phyloP scores from a whole-genome alignment of 2,888 invertebrate species.

The Melanargia galathea region DNA sequence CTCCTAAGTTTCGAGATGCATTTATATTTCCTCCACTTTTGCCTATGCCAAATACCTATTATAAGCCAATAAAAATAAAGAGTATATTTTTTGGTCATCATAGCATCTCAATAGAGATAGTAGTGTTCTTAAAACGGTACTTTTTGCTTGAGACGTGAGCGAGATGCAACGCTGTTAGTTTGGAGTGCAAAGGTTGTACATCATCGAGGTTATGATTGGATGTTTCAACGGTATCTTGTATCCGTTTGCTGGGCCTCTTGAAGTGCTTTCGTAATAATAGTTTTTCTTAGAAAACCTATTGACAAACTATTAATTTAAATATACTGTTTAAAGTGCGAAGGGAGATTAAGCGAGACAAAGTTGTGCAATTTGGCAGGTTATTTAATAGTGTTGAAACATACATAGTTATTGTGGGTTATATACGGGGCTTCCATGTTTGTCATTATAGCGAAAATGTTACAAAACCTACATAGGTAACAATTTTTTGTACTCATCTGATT shows the following conservation, averaged over 20 bases:
- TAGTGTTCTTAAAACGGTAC: background rate
- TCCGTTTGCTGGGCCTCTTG: background rate
- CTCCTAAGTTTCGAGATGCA: no score
- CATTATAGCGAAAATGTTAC: no score
- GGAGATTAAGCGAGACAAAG: no score
- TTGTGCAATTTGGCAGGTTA: background rate
- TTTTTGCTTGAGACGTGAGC: constrained; percentile 14
- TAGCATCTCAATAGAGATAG: background rate
- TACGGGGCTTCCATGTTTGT: no score
- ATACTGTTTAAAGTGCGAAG: background rate
- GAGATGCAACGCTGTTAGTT: constrained; percentile 22
- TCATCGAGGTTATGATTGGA: constrained; percentile 31
- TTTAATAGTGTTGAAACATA: no score
- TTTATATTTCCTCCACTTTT: no score
- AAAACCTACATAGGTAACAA: no score
- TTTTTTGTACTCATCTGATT: no score
- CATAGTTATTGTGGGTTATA: no score
- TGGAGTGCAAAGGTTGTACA: constrained; percentile 31
- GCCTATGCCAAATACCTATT: no score
- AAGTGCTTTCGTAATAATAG: constrained; percentile 4
- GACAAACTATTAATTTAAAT: background rate
- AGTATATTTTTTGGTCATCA: background rate
- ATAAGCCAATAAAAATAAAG: no score
- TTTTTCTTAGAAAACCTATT: background rate
- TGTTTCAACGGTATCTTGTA: constrained; percentile 27